Percentiles rank a stretch among this genome's conserved stretches.
phyloP scores from a whole-genome alignment of 2,888 invertebrate species.

The Argyra leucocephala region DNA sequence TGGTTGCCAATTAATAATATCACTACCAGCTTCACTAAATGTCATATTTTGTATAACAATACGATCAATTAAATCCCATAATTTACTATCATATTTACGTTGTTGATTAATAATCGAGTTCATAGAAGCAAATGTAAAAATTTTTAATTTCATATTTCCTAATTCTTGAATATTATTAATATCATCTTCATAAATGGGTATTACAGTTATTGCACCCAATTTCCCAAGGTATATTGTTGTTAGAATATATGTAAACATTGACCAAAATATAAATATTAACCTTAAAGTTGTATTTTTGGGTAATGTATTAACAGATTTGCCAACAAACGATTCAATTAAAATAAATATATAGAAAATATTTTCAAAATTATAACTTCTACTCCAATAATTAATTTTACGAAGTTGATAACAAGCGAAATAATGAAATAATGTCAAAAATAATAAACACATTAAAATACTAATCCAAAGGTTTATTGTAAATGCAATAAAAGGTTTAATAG shows the following conservation, averaged over 20 bases:
- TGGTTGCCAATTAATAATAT: neutral
- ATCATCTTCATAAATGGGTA: neutral
- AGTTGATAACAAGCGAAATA: neutral
- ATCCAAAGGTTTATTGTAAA: neutral
- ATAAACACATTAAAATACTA: neutral
- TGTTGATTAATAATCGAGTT: neutral
- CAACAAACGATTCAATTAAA: neutral
- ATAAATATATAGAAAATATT: neutral
- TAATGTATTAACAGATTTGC: neutral
- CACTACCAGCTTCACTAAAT: neutral
- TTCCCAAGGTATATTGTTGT: neutral
- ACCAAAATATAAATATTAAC: neutral
- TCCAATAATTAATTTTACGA: neutral
- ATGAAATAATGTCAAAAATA: neutral
- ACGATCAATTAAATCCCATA: neutral
- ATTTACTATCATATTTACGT: neutral
- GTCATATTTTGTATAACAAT: neutral
- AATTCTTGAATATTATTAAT: neutral
- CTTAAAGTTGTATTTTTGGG: neutral
- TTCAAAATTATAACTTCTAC: neutral
- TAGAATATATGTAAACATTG: neutral
- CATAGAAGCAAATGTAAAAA: neutral
- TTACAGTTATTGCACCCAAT: neutral
- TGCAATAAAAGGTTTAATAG: neutral
- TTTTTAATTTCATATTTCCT: neutral